phyloP scores from a whole-genome alignment of 1,140 invertebrate species.

The Ditylenchus dipsaci region DNA sequence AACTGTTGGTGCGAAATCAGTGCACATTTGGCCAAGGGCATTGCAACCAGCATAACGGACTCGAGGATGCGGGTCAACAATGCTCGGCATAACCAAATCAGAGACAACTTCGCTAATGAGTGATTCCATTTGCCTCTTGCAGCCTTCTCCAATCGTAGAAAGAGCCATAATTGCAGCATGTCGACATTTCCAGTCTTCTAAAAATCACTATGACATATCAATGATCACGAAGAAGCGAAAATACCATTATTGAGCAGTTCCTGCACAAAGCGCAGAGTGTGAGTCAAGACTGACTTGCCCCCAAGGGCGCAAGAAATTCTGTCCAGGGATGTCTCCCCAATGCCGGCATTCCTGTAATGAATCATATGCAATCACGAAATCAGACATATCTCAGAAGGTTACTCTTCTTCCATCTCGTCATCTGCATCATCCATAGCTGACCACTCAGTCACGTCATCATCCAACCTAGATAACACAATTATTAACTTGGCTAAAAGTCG shows the following conservation, averaged over 20 bases:
- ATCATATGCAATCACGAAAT: conserved; percentile 15
- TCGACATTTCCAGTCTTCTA: conserved; percentile 65
- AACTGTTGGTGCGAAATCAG: conserved; percentile 91
- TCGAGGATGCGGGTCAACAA: conserved; percentile 81
- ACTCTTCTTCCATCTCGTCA: conserved; percentile 78
- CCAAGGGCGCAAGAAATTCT: conserved; percentile 88
- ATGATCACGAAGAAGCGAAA: conserved; percentile 4
- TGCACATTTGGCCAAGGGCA: conserved; percentile 97
- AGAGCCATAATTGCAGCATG: conserved; percentile 97
- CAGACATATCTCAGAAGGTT: background rate
- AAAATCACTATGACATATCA: conserved; percentile 12
- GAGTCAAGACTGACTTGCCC: conserved; percentile 86
- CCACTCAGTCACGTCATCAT: conserved; percentile 83
- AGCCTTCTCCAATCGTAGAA: conserved; percentile 75
- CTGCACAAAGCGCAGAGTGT: conserved; percentile 69
- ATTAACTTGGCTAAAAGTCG: too few relatives aligned
- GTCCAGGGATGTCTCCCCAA: conserved; percentile 92
- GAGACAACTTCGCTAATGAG: conserved; percentile 84
- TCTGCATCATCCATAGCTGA: conserved; percentile 69
- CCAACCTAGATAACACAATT: conserved; percentile 64
- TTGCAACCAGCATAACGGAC: conserved; percentile 96
- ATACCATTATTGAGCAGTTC: conserved; percentile 37
- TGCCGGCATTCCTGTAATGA: conserved; percentile 75
- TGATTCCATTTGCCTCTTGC: conserved; percentile 72
- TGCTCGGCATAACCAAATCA: conserved; percentile 75